Base-by-base conservation (phyloP, 2,888 invertebrate species). In the Tenthredo distinguenda region DNA sequence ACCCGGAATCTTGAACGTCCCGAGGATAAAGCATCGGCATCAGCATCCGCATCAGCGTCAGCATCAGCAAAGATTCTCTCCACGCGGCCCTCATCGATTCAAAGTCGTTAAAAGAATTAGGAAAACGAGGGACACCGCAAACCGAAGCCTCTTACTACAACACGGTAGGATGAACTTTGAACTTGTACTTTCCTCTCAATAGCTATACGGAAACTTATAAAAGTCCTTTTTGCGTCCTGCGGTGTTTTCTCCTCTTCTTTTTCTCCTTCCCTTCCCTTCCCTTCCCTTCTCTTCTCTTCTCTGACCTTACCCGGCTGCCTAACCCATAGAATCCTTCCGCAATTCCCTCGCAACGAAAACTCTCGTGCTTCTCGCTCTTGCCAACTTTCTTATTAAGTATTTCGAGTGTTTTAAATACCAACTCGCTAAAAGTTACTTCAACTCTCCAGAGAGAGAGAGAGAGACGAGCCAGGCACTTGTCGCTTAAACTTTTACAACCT, bases 191-290 rank as follows among this genome's bases (percentile, higher is more conserved):
- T 86, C 87, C 86, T 87, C 85, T 88, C 90, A 87, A 87, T 88
- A 88, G 89, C 88, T 91, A 88, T 34, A n/a, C 31, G 76, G 86
- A 85, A 88, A 89, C 88, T 89, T 86, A 79, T 90, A 89, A 90
- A 77, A 79, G 79, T 76, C 76, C 76, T 76, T 40, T 76, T 47
- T 47, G 4, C 62, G 26, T 62, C 62, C 62, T 21, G 21, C 26
- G 62, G 62, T 62, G 1, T 90, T 89, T 87, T 86, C 82, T 86
- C 58, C 62, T n/a, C 65, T 86, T 71, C 50, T 26, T 50, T 88
- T 87, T 86, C 77, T 26, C 26, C 86, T 62, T 40, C 15, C 65
- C 88, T 87, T 86, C 77, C n/a, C n/a, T 86, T 62, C 50, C n/a
- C 65, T 90, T 89, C 86, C 85, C 84, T 86, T 77, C 50, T n/a